Evolutionary conservation across 2,888 invertebrate species (phyloP).

Genomic region (Empis livida): DNA sequence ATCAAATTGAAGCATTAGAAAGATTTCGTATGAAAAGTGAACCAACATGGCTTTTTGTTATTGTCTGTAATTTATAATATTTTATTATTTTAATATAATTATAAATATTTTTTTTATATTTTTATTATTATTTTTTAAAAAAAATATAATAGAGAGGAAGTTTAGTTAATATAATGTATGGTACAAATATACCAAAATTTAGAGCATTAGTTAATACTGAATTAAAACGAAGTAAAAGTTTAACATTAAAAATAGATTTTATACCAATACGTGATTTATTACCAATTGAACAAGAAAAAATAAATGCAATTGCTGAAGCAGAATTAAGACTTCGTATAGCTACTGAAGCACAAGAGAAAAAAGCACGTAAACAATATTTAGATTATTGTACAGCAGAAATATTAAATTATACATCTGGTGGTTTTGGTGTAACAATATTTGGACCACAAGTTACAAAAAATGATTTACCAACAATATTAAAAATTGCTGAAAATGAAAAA

Average conservation of each 20-base stretch:
- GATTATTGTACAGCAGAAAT: conserved; percentile 28
- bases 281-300: conserved; percentile 40
- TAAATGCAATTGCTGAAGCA: conserved; percentile 18
- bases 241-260: conserved; percentile 22
- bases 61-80: conserved; percentile 39
- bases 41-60: conserved; percentile 81
- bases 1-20: conserved; percentile 57
- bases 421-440: conserved; percentile 31
- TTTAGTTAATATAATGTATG: conserved; percentile 66
- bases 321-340: conserved; percentile 17
- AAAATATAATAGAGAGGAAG: conserved; percentile 51
- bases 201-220: conserved; percentile 56
- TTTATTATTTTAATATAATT: no score
- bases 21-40: conserved; percentile 73
- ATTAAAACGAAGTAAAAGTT: conserved; percentile 38
- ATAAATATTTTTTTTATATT: neutral
- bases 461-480: conserved; percentile 29
- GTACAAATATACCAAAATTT: conserved; percentile 69
- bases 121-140: no score
- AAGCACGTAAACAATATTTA: conserved; percentile 25
- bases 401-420: conserved; percentile 26
- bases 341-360: conserved; percentile 19
- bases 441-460: conserved; percentile 33
- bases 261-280: conserved; percentile 23
- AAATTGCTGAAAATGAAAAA: conserved; percentile 28